Evolutionary conservation across 2,888 invertebrate species (phyloP).

Genomic region (Hanleya hanleyi): DNA sequence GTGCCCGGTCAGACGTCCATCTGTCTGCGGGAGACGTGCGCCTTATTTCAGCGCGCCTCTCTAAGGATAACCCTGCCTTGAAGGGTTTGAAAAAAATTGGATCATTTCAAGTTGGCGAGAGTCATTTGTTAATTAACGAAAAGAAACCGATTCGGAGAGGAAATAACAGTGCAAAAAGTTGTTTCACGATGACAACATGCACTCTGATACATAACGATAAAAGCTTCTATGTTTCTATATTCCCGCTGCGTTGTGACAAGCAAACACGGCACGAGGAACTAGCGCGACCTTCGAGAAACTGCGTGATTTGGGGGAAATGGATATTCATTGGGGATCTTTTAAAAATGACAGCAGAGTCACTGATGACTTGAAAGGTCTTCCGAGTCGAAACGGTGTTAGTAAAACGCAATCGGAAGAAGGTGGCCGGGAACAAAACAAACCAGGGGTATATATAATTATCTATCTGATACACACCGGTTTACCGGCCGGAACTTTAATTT

Average conservation of each 20-base stretch:
- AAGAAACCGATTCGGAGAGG: neutral
- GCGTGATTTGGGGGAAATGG: neutral
- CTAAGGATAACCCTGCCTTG: neutral
- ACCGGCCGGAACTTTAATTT: neutral
- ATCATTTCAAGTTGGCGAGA: neutral
- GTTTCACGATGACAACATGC: neutral
- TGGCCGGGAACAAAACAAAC: neutral
- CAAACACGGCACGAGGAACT: neutral
- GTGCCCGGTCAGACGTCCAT: constrained; percentile 2
- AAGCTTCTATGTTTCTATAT: neutral
- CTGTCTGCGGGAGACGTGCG: neutral
- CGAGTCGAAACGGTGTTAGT: neutral
- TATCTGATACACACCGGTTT: neutral
- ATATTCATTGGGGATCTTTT: neutral
- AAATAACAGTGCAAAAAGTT: neutral
- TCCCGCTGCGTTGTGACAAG: neutral
- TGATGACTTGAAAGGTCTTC: neutral
- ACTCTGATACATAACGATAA: neutral
- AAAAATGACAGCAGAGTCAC: neutral
- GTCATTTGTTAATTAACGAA: neutral
- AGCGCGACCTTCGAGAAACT: neutral
- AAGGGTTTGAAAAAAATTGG: neutral
- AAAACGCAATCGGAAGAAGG: neutral
- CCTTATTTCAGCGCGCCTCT: neutral
- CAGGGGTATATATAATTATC: neutral